Base-by-base conservation (phyloP, 2,888 invertebrate genomes). In the Ophion slaviceki region DNA sequence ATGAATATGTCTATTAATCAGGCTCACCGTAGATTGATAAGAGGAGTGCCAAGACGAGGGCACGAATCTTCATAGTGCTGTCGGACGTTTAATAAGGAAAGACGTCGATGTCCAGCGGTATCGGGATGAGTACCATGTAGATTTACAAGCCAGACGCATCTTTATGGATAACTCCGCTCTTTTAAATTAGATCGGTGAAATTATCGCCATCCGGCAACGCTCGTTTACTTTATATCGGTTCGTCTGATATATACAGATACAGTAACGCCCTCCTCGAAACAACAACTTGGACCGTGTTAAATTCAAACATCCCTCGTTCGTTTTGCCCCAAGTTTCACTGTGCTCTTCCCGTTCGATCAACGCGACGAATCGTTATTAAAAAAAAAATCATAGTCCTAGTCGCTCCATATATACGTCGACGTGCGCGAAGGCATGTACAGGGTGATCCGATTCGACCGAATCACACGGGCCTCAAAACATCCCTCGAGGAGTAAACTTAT, bases 11-110 rank as follows among this genome's bases (percentile, higher is more conserved):
- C 20, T n/a, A 59, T 11, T 11, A 20, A 59, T 59, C 57, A 40
- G 20, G 11, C 82, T 78, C 47, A 82, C 82, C 78, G 47, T 67
- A 14, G 32, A 40, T 28, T 28, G 61, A 47, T 64, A 61, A 62
- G 14, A 82, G 17, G 7, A 78, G 45, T 24, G 17, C 36, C 5
- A 36, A 59, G 61, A 82, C 17, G 57, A 71, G 32, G 17, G 77
- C 17, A 24, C 36, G 47, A 66, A 72, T 78, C 66, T 67, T 78
- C 82, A 74, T 72, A 11, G 71, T 78, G 36, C 32, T 11, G 14
- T 32, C 57, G 32, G 2, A 24, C 24, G 8, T 61, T 45, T 53
- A 45, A 62, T 75, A 62, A 28, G 28, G 28, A 17, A 62, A 75
- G 47, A 45, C 72, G 57, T 62, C 10, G 61, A 17, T 47, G 45